Base-by-base conservation (phyloP, 1,140 invertebrate species). In the Paracyclopina nana region DNA sequence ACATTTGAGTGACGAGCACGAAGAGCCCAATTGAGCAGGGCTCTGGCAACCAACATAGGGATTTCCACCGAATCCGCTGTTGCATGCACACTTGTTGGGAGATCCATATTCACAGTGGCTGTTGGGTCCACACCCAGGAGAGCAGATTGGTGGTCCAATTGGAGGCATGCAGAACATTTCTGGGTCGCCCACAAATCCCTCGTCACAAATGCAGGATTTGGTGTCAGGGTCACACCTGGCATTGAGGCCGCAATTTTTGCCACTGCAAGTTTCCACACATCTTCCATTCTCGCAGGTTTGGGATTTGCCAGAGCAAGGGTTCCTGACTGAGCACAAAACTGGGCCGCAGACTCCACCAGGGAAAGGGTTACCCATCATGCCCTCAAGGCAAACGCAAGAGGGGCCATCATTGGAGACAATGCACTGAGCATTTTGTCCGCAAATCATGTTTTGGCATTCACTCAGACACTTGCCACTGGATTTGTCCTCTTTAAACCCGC, bases 111-210 rank as follows among this genome's bases (percentile, higher is more conserved):
- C 76, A 60, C 85, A 91, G 60, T 91, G 84, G 9, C 83, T 80
- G 63, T 85, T 82, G 20, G 70, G 58, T 1, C 79, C 82, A 62
- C 85, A 91, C 18, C 53, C 59, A n/a, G 85, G 85, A 28, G 71
- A 65, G 63, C 86, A 91, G 20, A 68, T 65, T 18, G 85, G 83
- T 57, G 78, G 75, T 34, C 72, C 67, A 55, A 83, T 72, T 8
- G 83, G 83, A 61, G 84, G 84, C 74, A 88, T 84, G 61, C 84
- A 90, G 20, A 88, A 68, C 6, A 86, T 65, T 59, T 85, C 78
- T 1, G 84, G 82, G 65, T 88, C 84, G 56, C 85, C 85, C 53
- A 86, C 72, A 61, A 87, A 87, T 59, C 79, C 82, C 1, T 78
- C 74, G 61, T 85, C 74, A 61, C 85, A 91, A 22, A 83, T 70